These are phyloP conservation scores for Bellardia pandia DNA, from an alignment of 2,888 invertebrate genomes.

Conservation along the genomic window DNA sequence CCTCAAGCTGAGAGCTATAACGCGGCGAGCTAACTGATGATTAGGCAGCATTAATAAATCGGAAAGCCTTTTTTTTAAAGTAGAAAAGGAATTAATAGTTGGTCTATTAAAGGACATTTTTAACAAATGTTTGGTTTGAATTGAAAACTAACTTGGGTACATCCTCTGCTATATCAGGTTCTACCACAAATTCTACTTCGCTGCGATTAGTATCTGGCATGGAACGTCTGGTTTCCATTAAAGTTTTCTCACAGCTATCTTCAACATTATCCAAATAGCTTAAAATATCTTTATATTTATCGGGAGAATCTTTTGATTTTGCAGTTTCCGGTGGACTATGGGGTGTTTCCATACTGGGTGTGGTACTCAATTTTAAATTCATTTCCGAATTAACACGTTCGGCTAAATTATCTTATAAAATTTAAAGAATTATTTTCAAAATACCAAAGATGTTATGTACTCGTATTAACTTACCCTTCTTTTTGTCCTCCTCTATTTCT, in stretches of 20 bases:
- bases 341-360: slow-evolving; percentile 73
- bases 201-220: slow-evolving; percentile 83
- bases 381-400: slow-evolving; percentile 78
- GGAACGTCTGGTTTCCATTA: slow-evolving; percentile 82
- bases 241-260: slow-evolving; percentile 83
- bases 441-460: background rate
- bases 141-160: slow-evolving; percentile 82
- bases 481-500: slow-evolving; percentile 84
- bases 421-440: background rate
- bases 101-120: background rate
- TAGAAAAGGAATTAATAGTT: background rate
- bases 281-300: slow-evolving; percentile 83
- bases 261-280: slow-evolving; percentile 84
- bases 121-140: too few species aligned
- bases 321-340: slow-evolving; percentile 44
- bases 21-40: slow-evolving; percentile 83
- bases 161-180: slow-evolving; percentile 83
- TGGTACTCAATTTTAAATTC: slow-evolving; percentile 79
- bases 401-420: slow-evolving; percentile 79
- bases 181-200: slow-evolving; percentile 83
- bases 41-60: slow-evolving; percentile 84
- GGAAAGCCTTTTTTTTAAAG: slow-evolving; percentile 79
- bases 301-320: slow-evolving; percentile 75
- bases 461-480: slow-evolving; percentile 77
- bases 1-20: slow-evolving; percentile 82